These are phyloP conservation scores for Ambastaia sidthimunki DNA, from an alignment of 2,797 vertebrate species.

Conservation along the genomic window DNA sequence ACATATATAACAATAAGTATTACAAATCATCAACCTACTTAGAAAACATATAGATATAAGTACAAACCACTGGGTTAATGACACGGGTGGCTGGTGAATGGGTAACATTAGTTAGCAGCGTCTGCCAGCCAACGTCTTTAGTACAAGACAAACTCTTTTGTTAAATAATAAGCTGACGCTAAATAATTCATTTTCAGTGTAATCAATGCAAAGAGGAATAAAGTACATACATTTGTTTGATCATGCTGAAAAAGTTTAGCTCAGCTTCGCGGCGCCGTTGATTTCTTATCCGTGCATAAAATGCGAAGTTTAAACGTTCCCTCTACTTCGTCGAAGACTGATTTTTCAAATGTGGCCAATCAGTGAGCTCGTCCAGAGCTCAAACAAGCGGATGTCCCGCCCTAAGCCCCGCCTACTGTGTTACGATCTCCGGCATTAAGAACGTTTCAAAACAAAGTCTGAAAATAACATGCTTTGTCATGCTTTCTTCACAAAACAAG, in stretches of 20 bases:
- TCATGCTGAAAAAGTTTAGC: slow-evolving; percentile 62
- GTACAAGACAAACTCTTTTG: neutral
- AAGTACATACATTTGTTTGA: slow-evolving; percentile 71
- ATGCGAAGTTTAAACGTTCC: slow-evolving; percentile 72
- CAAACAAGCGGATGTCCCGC: slow-evolving; percentile 34
- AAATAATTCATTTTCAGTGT: too few relatives aligned
- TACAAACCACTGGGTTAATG: neutral
- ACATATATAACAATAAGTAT: neutral
- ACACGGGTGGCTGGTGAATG: neutral
- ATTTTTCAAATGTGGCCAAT: slow-evolving; percentile 73
- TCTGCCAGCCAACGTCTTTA: neutral
- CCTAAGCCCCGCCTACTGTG: too few relatives aligned
- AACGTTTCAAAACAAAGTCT: neutral
- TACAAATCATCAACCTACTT: neutral
- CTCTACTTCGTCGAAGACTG: slow-evolving; percentile 63
- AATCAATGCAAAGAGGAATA: neutral
- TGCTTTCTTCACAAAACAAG: too few relatives aligned
- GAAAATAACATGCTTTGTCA: too few relatives aligned
- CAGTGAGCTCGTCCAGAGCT: slow-evolving; percentile 38
- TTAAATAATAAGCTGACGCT: neutral
- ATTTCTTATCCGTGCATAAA: neutral
- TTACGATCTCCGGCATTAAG: too few relatives aligned
- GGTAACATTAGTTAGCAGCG: neutral
- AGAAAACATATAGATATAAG: neutral
- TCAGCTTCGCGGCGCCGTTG: slow-evolving; percentile 7